Conservation (phyloP, 2,888 invertebrate species). For the Bellardia pandia region DNA sequence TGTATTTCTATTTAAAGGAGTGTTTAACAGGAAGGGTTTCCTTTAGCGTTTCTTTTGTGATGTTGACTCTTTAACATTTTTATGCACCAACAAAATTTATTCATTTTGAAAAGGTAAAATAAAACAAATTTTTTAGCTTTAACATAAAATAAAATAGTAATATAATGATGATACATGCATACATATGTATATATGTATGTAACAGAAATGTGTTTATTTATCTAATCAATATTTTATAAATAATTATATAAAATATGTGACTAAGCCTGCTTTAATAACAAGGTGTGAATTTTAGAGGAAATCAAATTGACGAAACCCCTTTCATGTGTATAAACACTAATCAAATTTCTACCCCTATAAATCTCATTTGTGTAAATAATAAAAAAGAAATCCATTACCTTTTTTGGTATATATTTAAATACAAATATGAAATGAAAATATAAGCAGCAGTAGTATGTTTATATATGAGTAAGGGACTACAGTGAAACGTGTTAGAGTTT, state of each 20-base stretch:
- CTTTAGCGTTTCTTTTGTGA: background rate
- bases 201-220: background rate
- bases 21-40: conserved; percentile 28
- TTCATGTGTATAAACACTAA: background rate
- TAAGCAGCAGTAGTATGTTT: background rate
- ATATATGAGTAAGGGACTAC: background rate
- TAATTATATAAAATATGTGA: conserved; percentile 5
- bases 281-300: conserved; percentile 49
- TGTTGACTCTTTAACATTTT: conserved; percentile 1
- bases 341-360: conserved; percentile 37
- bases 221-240: conserved; percentile 5
- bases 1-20: conserved; percentile 33
- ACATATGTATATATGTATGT: background rate
- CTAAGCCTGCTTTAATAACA: background rate
- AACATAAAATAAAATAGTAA: background rate
- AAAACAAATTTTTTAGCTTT: background rate
- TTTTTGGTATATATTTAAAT: background rate
- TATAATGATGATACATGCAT: background rate
- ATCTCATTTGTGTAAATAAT: conserved; percentile 43
- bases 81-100: background rate
- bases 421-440: background rate
- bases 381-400: conserved; percentile 23
- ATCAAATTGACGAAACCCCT: conserved; percentile 28
- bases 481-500: conserved; percentile 26
- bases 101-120: background rate